Percentiles rank a stretch among this genome's conserved stretches.
Evolutionary conservation across 2,113 vertebrate genomes (phyloP).

Genomic region (Rhagologus leucostigma): DNA sequence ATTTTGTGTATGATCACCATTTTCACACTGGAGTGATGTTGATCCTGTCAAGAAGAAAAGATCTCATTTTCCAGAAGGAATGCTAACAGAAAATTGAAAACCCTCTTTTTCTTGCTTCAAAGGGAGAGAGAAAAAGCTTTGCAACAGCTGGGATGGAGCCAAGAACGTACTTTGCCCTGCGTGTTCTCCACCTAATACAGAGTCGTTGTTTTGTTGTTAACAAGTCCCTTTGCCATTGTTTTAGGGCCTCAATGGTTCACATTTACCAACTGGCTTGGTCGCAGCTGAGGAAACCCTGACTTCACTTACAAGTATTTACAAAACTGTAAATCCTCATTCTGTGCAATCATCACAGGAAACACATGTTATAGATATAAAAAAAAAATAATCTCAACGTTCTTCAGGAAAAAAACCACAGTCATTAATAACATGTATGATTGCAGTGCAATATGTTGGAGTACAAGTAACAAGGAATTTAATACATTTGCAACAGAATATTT

Average conservation of each 20-base stretch:
- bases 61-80: background rate
- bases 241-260: background rate
- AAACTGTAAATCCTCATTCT: background rate
- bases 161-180: background rate
- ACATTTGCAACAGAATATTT: background rate
- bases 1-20: background rate
- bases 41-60: background rate
- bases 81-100: background rate
- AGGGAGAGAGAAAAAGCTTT: background rate
- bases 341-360: background rate
- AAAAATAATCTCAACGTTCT: background rate
- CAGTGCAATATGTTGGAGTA: background rate
- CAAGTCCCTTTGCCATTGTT: background rate
- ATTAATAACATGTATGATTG: background rate
- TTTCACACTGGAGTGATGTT: background rate
- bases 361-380: background rate
- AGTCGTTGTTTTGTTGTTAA: background rate
- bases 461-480: background rate
- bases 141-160: background rate
- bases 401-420: background rate
- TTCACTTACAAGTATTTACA: background rate
- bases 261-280: background rate
- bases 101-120: background rate
- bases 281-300: background rate
- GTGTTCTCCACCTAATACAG: background rate